Base-by-base conservation (phyloP, 2,888 invertebrate genomes). In the Pachycephus smyrnensis region DNA sequence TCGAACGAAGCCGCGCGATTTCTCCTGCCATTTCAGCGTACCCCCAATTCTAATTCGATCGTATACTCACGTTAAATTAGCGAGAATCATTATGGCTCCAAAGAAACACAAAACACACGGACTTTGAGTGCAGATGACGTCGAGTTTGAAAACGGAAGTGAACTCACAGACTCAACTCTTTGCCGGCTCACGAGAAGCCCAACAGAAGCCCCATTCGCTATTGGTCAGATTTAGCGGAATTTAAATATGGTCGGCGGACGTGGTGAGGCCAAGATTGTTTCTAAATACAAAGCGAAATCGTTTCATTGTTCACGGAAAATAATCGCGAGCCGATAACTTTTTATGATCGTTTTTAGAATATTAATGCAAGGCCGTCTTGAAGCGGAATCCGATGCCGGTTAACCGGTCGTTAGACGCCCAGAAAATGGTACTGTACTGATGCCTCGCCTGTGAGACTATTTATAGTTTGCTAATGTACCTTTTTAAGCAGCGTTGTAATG, bases 21-120 rank as follows among this genome's bases (percentile, higher is more conserved):
- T 77, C 77, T 76, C 75, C 73, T 73, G 69, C 23, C 71, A 11
- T 31, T 71, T 1, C 12, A 71, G 33, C 69, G 12, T 11, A 35
- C 6, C 74, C 68, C 1, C 40, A 73, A 23, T 71, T 31, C 69
- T 33, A 75, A 4, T 40, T 36, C 12, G 40, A 69, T 79, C 23
- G 31, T 76, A 79, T 89, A 90, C 90, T 90, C 84, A 90, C 90
- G 85, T 86, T 87, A 88, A 88, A 87, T 90, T 88, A 88, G 86
- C 87, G 86, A 87, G 87, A 89, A 89, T 88, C 90, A 90, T 90
- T 85, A 88, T 90, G 87, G 86, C 87, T 87, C 89, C 87, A 89
- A 87, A 87, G 88, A 89, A 89, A 90, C 87, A 89, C 88, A 90
- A 88, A 88, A 84, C 87, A 88, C 89, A 86, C 88, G 87, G 86